These are phyloP conservation scores for Gymnorhina tibicen DNA, from an alignment of 2,113 vertebrate species.

Conservation along the genomic window DNA sequence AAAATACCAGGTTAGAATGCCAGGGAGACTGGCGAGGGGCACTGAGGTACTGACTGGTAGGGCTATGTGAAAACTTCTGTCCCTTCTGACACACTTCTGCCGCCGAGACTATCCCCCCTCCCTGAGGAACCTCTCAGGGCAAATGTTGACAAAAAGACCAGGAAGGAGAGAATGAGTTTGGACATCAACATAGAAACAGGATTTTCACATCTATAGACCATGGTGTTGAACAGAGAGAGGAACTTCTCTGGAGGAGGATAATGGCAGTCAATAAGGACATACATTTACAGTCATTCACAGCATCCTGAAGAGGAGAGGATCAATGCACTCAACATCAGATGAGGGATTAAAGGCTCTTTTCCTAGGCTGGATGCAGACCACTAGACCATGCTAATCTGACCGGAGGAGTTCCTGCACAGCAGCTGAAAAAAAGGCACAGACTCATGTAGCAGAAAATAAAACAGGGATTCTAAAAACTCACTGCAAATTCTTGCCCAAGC, in stretches of 20 bases:
- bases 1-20: not conserved
- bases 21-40: not conserved
- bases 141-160: not conserved
- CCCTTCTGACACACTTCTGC: not conserved
- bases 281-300: not conserved
- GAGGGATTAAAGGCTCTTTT: conserved; percentile 30
- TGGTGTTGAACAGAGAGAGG: not conserved
- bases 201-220: not conserved
- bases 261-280: not conserved
- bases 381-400: conserved; percentile 36
- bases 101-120: not conserved
- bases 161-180: not conserved
- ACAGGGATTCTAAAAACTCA: not conserved
- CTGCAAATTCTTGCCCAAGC: not conserved
- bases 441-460: not conserved
- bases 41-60: not conserved
- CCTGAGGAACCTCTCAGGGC: not conserved
- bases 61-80: not conserved
- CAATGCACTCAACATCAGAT: not conserved
- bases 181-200: not conserved
- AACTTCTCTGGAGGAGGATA: not conserved
- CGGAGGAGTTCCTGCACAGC: not conserved
- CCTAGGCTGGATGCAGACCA: conserved; percentile 30
- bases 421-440: not conserved
- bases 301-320: not conserved